Percentiles rank a stretch among this genome's conserved stretches.
phyloP scores from a whole-genome alignment of 2,113 vertebrate species.

The Tricholaema leucomelas region DNA sequence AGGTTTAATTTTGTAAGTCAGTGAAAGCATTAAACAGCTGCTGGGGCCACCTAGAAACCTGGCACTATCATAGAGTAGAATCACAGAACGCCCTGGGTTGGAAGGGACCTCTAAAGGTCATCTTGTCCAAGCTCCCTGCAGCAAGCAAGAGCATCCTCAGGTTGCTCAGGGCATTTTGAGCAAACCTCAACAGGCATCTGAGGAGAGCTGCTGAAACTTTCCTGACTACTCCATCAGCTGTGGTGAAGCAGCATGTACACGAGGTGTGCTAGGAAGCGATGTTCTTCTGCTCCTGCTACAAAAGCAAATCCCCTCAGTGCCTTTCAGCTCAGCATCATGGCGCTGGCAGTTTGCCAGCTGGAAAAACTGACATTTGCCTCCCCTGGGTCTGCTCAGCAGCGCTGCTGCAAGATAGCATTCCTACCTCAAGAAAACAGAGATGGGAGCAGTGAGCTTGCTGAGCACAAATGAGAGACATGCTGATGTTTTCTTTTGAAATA shows the following conservation, averaged over 20 bases:
- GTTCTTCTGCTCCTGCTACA: constrained; percentile 21
- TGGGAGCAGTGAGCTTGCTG: constrained; percentile 23
- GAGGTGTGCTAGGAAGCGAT: constrained; percentile 3
- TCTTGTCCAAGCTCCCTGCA: too few species aligned
- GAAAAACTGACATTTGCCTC: constrained; percentile 59
- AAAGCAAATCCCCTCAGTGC: constrained; percentile 44
- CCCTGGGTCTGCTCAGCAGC: constrained; percentile 25
- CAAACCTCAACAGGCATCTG: background rate
- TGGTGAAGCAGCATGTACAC: background rate
- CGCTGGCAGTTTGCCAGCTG: constrained; percentile 63
- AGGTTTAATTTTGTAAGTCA: background rate
- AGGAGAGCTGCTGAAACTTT: background rate
- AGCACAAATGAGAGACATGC: constrained; percentile 12
- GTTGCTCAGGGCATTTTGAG: too few species aligned
- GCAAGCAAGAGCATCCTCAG: too few species aligned
- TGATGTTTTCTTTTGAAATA: constrained; percentile 29
- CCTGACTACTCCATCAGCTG: background rate
- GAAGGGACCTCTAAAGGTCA: too few species aligned
- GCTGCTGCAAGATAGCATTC: background rate
- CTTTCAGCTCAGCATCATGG: background rate
- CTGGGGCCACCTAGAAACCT: background rate
- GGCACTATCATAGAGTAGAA: background rate
- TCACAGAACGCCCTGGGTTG: too few species aligned
- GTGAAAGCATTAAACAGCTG: constrained; percentile 4
- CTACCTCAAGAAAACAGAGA: constrained; percentile 42